phyloP scores from a whole-genome alignment of 2,113 vertebrate genomes.

The Hippopotamus amphibius region DNA sequence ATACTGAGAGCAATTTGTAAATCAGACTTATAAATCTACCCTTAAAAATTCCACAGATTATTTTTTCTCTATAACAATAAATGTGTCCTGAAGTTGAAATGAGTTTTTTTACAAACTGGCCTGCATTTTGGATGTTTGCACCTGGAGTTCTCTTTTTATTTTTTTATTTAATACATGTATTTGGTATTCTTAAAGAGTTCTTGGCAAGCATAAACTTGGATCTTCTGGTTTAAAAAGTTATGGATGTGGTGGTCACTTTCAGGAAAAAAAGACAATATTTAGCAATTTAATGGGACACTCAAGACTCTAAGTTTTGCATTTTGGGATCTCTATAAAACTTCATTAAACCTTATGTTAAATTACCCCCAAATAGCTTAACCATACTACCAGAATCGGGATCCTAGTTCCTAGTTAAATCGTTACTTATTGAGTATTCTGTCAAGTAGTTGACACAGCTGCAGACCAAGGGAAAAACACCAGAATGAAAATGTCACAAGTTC shows the following conservation, averaged over 20 bases:
- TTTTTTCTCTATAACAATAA: not conserved
- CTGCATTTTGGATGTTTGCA: slow-evolving; percentile 20
- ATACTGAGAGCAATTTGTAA: not conserved
- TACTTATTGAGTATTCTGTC: not conserved
- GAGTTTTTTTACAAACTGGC: not conserved
- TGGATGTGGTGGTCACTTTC: not conserved
- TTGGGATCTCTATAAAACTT: slow-evolving; percentile 29
- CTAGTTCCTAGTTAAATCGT: not conserved
- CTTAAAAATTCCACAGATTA: not conserved
- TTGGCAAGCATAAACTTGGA: not conserved
- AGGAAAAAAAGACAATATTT: not conserved
- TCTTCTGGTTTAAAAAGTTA: slow-evolving; percentile 55
- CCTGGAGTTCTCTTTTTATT: not conserved
- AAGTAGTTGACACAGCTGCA: not conserved
- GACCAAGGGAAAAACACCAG: not conserved
- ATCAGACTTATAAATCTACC: not conserved
- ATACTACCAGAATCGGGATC: not conserved
- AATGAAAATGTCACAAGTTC: not conserved
- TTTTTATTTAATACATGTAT: not conserved
- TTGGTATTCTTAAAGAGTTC: not conserved
- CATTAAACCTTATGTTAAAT: slow-evolving; percentile 27
- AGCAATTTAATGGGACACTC: not conserved
- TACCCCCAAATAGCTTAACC: slow-evolving; percentile 6
- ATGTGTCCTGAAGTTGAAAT: slow-evolving; percentile 35
- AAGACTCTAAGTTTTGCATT: slow-evolving; percentile 35